Percentiles rank a stretch among this genome's conserved stretches.
Conservation (phyloP, 2,797 vertebrate genomes). For the Gobionotothen gibberifrons region DNA sequence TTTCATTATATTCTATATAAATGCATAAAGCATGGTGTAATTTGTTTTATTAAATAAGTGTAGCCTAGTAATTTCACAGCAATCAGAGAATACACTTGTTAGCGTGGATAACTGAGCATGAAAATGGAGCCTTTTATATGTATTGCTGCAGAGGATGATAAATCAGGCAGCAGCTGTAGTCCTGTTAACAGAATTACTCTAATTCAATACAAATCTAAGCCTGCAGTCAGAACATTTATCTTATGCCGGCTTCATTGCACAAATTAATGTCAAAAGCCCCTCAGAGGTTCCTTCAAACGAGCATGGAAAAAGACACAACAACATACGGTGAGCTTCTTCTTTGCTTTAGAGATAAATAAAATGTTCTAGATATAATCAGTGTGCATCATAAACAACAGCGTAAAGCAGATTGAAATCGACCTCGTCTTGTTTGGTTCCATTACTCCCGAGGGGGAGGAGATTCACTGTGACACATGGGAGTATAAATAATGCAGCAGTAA, state of each 20-base stretch:
- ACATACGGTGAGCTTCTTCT: not conserved
- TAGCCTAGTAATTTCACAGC: conserved; percentile 19
- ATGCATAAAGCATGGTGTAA: not conserved
- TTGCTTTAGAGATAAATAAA: conserved; percentile 19
- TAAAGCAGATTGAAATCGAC: conserved; percentile 48
- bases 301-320: not conserved
- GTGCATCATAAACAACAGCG: conserved; percentile 36
- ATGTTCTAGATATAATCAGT: conserved; percentile 13
- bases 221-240: conserved; percentile 47
- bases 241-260: conserved; percentile 2
- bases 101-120: conserved; percentile 16
- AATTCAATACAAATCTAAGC: conserved; percentile 59
- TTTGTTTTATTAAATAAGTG: not conserved
- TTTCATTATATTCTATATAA: conserved; percentile 10
- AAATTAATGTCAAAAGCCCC: conserved; percentile 34
- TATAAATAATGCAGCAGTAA: conserved; percentile 78
- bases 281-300: not conserved
- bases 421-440: conserved; percentile 28
- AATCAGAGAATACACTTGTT: conserved; percentile 11
- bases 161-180: conserved; percentile 55
- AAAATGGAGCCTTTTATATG: conserved; percentile 38
- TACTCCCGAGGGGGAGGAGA: conserved; percentile 5
- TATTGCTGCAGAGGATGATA: conserved; percentile 54
- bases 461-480: conserved; percentile 49
- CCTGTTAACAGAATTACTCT: conserved; percentile 67